Base-by-base conservation (phyloP, 2,888 invertebrate genomes). In the Dione vanillae region DNA sequence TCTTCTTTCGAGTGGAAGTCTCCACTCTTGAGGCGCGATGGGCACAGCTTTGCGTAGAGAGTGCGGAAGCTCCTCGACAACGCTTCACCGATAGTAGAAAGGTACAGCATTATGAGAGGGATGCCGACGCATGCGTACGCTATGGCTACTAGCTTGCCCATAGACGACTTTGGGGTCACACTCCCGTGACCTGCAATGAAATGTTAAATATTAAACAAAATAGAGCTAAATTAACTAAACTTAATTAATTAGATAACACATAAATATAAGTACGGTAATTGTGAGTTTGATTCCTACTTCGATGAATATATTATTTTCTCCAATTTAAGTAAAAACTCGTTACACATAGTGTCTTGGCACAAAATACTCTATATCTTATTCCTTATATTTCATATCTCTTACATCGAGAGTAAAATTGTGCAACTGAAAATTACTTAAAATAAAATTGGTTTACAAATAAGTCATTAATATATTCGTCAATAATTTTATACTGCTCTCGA, bases 81-180 rank as follows among this genome's bases (percentile, higher is more conserved):
- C 19, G 96, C 96, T 83, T 97, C 97, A 54, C 98, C 98, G 76
- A 97, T 96, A 64, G 97, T 97, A 67, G 97, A 97, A 68, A 98
- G 94, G 88, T 98, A 98, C 66, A 98, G 94, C 86, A 98, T 94
- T 92, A 98, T 96, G 80, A 98, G 94, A 27, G 98, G 98, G 78
- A 98, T 98, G 65, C 98, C 98, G 72, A 97, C 94, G 72, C 97
- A 94, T 0, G 97, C 97, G 89, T 97, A 98, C 70, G 96, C 93
- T 75, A 97, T 95, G n/a, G 97, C 97, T 72, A 96, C 96, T 78
- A 97, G 87, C 79, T 96, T 96, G 56, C 97, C 97, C 94, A 95
- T 96, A 49, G 96, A 93, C 5, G 97, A 97, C 78, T 95, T 94
- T 5, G 98, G 97, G 5, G 96, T 95, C 71, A 97, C 96, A 82